These are phyloP conservation scores for Oikopleura albicans DNA, from an alignment of 23 tunicate species.

Conservation along the genomic window DNA sequence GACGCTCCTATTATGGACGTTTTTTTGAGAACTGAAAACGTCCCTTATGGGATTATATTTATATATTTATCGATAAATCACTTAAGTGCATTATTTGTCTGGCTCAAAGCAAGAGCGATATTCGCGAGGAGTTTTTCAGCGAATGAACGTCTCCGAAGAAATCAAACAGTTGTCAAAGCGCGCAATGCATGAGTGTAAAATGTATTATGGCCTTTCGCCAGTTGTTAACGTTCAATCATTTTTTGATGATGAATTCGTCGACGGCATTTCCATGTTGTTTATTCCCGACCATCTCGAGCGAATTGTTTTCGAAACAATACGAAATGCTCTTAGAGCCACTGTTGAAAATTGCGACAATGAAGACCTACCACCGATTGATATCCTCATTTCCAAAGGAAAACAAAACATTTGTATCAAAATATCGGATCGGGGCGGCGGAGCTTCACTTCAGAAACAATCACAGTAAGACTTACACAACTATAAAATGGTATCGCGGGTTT, in stretches of 20 bases:
- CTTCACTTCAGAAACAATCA: background rate
- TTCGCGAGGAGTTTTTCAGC: background rate
- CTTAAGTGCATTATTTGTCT: too few relatives aligned
- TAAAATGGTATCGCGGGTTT: too few relatives aligned
- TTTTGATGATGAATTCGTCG: background rate
- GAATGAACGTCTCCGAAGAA: background rate
- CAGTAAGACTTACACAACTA: too few relatives aligned
- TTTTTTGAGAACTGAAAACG: too few relatives aligned
- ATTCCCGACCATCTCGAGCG: background rate
- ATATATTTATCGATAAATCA: too few relatives aligned
- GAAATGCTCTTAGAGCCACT: slow-evolving; percentile 10
- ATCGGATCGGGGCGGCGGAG: background rate
- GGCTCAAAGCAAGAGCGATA: background rate
- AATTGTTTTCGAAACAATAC: background rate
- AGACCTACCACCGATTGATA: background rate
- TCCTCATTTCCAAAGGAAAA: background rate
- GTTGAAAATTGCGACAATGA: background rate
- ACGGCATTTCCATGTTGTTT: background rate
- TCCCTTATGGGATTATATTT: too few relatives aligned
- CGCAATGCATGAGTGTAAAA: background rate
- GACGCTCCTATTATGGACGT: too few relatives aligned
- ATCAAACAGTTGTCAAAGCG: background rate
- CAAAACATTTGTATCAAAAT: background rate
- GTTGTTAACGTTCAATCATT: background rate
- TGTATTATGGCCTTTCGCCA: background rate